A percentile compares a stretch with the other conserved stretches of the same genome.
Conservation (phyloP, 2,797 vertebrate species). For the Sus cebifrons region DNA sequence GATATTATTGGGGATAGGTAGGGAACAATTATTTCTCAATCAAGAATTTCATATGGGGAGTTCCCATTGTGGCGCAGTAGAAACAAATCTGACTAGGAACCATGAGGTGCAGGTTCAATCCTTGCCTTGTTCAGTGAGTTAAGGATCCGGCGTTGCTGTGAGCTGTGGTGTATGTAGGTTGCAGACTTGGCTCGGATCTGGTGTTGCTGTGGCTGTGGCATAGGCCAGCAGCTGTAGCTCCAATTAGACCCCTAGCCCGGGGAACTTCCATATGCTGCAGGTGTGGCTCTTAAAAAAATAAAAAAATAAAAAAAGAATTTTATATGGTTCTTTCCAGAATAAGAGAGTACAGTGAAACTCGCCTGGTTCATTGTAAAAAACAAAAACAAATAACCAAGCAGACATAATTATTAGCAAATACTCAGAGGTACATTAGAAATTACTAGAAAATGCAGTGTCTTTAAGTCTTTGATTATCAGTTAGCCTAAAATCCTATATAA, state of each 20-base stretch:
- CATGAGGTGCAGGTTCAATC: too few relatives aligned
- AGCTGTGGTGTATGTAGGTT: too few relatives aligned
- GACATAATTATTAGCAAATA: neutral
- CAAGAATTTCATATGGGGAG: neutral
- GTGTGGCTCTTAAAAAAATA: too few relatives aligned
- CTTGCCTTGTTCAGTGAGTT: too few relatives aligned
- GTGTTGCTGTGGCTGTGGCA: too few relatives aligned
- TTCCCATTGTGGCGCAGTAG: too few relatives aligned
- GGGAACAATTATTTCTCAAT: slow-evolving; percentile 11
- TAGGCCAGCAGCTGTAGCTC: too few relatives aligned
- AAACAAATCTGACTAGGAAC: too few relatives aligned
- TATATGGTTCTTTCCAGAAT: neutral
- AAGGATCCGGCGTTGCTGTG: too few relatives aligned
- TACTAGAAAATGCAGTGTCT: neutral
- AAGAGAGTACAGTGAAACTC: neutral
- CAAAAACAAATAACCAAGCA: slow-evolving; percentile 4
- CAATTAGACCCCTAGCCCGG: too few relatives aligned
- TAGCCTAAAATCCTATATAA: neutral
- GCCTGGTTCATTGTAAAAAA: neutral
- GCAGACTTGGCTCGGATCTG: too few relatives aligned
- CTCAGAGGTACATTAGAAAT: neutral
- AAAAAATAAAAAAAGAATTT: neutral
- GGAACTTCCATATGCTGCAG: too few relatives aligned
- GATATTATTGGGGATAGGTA: neutral
- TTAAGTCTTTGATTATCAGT: slow-evolving; percentile 6